phyloP scores from a whole-genome alignment of 2,888 invertebrate species.

The Heliconius hortense region DNA sequence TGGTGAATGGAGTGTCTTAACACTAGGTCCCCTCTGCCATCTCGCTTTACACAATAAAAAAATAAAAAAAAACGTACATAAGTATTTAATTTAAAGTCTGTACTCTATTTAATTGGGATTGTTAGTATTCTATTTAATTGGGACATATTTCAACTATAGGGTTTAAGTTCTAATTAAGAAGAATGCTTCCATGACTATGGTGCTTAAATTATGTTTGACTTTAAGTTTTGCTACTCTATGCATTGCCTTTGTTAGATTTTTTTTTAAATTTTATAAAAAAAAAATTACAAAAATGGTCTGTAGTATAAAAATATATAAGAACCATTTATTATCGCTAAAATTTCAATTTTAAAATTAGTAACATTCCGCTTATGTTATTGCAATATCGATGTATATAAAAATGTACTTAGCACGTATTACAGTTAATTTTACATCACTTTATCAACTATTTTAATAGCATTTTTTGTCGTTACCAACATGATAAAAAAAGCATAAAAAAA shows the following conservation, averaged over 20 bases:
- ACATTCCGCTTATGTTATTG: not conserved
- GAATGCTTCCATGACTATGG: too few species aligned
- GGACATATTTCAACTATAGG: too few species aligned
- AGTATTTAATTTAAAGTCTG: not conserved
- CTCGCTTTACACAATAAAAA: not conserved
- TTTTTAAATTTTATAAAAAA: not conserved
- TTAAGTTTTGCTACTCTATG: not conserved
- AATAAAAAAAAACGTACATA: not conserved
- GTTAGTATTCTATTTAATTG: not conserved
- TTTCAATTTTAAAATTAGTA: too few species aligned
- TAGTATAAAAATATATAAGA: not conserved
- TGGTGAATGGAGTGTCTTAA: not conserved
- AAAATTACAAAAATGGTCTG: not conserved
- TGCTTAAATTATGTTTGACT: too few species aligned
- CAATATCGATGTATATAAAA: too few species aligned
- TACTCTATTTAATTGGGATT: not conserved
- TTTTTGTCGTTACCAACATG: not conserved
- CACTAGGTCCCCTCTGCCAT: not conserved
- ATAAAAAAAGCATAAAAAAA: slow-evolving; percentile 12
- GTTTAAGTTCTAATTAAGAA: too few species aligned
- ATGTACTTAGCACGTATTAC: not conserved
- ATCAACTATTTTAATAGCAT: not conserved
- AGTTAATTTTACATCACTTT: not conserved
- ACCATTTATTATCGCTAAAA: not conserved
- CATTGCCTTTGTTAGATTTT: not conserved